Percentiles rank a stretch among this genome's conserved stretches.
These are phyloP conservation scores for Megathymus violae DNA, from an alignment of 1,140 invertebrate species.

Conservation along the genomic window DNA sequence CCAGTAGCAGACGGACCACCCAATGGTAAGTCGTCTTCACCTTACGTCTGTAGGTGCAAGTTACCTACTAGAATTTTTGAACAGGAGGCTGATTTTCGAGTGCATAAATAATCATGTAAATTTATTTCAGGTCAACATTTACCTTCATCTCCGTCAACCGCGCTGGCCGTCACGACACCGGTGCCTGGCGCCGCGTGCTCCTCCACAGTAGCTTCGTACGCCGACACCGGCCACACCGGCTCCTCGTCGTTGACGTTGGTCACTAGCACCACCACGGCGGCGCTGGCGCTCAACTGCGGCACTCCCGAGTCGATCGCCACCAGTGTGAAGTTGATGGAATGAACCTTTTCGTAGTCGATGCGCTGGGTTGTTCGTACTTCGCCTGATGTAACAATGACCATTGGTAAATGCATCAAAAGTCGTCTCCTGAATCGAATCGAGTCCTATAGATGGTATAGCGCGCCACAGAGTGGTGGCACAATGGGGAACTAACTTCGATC, in stretches of 20 bases:
- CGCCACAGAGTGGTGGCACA: no score
- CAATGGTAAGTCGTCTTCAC: no score
- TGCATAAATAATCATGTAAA: constrained; percentile 1
- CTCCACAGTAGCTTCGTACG: constrained; percentile 88
- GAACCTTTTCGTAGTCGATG: constrained; percentile 93
- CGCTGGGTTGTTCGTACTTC: constrained; percentile 90
- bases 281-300: constrained; percentile 90
- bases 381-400: no score
- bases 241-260: constrained; percentile 95
- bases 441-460: no score
- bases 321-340: constrained; percentile 90
- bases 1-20: no score
- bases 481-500: no score
- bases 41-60: no score
- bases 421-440: no score
- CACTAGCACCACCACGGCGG: constrained; percentile 90
- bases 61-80: no score
- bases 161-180: constrained; percentile 87
- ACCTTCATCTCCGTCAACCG: constrained; percentile 90
- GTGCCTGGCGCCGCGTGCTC: constrained; percentile 91
- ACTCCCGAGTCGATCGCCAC: constrained; percentile 93
- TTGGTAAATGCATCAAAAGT: no score
- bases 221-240: constrained; percentile 88
- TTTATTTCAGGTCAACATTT: constrained; percentile 33
- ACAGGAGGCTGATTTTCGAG: no score